Conservation (phyloP, 2,888 invertebrate genomes). For the Lagria hirta region DNA sequence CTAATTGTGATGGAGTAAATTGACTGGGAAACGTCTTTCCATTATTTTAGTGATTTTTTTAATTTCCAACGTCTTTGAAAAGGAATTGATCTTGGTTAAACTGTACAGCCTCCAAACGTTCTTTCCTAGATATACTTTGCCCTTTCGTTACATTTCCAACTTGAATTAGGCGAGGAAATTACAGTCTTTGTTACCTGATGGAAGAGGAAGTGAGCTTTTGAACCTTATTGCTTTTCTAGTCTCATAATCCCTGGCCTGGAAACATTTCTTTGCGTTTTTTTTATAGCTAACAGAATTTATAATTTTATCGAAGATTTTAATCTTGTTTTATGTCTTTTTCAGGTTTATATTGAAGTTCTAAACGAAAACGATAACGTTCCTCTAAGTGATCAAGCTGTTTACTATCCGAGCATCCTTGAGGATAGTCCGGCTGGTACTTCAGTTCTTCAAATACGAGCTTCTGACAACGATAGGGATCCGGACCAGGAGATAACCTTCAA, state of each 20-base stretch:
- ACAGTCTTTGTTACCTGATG: conserved; percentile 20
- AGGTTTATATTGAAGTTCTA: conserved; percentile 80
- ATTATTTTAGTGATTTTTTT: conserved; percentile 30
- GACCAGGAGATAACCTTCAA: conserved; percentile 71
- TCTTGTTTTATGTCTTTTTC: conserved; percentile 35
- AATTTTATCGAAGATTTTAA: conserved; percentile 1
- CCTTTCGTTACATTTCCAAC: conserved; percentile 27
- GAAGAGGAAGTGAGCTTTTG: conserved; percentile 25
- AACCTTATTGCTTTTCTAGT: conserved; percentile 26
- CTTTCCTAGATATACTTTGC: conserved; percentile 17
- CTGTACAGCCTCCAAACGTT: conserved; percentile 8
- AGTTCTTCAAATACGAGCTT: conserved; percentile 75
- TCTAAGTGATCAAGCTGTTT: conserved; percentile 82
- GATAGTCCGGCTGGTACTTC: conserved; percentile 72
- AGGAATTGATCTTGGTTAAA: conserved; percentile 21
- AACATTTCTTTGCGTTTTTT: conserved; percentile 19
- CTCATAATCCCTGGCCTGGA: conserved; percentile 21
- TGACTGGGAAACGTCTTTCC: conserved; percentile 24
- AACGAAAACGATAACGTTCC: conserved; percentile 97
- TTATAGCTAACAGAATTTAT: conserved; percentile 2
- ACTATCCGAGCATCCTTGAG: conserved; percentile 78
- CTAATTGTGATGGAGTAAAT: conserved; percentile 13
- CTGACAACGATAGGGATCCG: conserved; percentile 76
- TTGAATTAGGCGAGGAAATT: conserved; percentile 26
- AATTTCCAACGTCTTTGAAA: conserved; percentile 26